phyloP scores from a whole-genome alignment of 2,888 invertebrate species.

The Drosophila borealis region DNA sequence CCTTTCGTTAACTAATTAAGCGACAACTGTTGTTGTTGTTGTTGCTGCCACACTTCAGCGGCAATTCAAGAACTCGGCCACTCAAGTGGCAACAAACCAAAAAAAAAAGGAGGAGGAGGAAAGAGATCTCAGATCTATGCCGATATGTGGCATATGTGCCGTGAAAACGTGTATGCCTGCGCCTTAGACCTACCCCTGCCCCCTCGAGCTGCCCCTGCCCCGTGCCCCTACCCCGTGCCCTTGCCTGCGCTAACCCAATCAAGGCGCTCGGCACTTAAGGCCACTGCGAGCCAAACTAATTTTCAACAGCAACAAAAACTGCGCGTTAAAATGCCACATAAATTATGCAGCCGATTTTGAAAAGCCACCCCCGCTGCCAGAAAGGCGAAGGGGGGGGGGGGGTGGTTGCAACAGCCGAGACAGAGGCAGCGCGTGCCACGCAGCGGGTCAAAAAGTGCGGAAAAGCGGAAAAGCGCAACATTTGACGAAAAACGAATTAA shows the following conservation, averaged over 20 bases:
- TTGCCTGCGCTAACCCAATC: conserved; percentile 41
- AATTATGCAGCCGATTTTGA: conserved; percentile 64
- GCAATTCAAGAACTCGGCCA: conserved; percentile 26
- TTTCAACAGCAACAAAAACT: conserved; percentile 46
- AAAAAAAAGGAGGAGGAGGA: background rate
- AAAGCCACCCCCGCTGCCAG: conserved; percentile 47
- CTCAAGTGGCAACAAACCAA: conserved; percentile 25
- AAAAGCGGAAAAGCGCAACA: conserved; percentile 35
- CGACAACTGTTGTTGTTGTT: conserved; percentile 39
- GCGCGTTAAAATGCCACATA: conserved; percentile 77
- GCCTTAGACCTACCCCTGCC: conserved; percentile 5
- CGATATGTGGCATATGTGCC: conserved; percentile 57
- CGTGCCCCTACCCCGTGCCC: background rate
- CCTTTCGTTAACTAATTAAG: conserved; percentile 62
- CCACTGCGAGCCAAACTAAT: conserved; percentile 55
- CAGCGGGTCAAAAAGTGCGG: conserved; percentile 45
- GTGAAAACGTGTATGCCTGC: conserved; percentile 11
- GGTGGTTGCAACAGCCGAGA: background rate
- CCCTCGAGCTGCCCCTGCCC: background rate
- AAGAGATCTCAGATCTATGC: conserved; percentile 41
- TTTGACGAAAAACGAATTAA: conserved; percentile 17
- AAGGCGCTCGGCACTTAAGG: conserved; percentile 50
- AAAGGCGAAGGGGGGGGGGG: background rate
- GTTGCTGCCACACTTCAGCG: conserved; percentile 44
- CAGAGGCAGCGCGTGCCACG: conserved; percentile 42